Base-by-base conservation (phyloP, 1,140 invertebrate species). In the Psix sp. region DNA sequence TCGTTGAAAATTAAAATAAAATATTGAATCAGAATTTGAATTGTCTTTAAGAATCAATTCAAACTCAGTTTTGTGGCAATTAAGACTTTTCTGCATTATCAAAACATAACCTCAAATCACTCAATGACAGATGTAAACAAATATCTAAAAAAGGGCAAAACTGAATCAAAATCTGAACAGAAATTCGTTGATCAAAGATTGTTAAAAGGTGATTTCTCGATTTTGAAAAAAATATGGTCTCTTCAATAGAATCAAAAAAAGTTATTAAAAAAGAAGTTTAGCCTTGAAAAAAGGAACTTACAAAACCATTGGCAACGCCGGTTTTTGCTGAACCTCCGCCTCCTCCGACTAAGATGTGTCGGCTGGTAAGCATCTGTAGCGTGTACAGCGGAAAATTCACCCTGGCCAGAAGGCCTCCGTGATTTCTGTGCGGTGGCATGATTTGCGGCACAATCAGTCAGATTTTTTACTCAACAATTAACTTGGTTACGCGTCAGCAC, bases 311-410 rank as follows among this genome's bases (percentile, higher is more conserved):
- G 11, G 93, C 92, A 57, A 99, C 94, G 15, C 97, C 97, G 35
- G 96, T 98, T 87, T 97, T 98, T 13, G 96, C 93, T 11, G 94
- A 93, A 40, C 97, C 97, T 49, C 97, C 97, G 40, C 97, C 97
- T 35, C 97, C 97, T 67, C 94, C 96, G 20, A 99, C 95, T 38
- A 99, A 86, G 77, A 99, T 92, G 88, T 99, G 96, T 60, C 96
- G 91, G 86, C 93, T 95, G 17, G 95, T 96, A 21, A 99, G 87
- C 87, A 95, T 94, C 84, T 96, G 93, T 15, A 98, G 88, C 1
- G 93, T 93, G 84, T 98, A 99, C 13, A 97, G 88, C 0, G 96
- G 97, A 88, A 97, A 98, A 90, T 97, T 96, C 24, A 97, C 93
- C 74, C 92, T 90, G 62, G 94, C 93, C 80, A 95, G 82, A 42